These are phyloP conservation scores for Periparus ater DNA, from an alignment of 2,797 vertebrate species.

Conservation along the genomic window DNA sequence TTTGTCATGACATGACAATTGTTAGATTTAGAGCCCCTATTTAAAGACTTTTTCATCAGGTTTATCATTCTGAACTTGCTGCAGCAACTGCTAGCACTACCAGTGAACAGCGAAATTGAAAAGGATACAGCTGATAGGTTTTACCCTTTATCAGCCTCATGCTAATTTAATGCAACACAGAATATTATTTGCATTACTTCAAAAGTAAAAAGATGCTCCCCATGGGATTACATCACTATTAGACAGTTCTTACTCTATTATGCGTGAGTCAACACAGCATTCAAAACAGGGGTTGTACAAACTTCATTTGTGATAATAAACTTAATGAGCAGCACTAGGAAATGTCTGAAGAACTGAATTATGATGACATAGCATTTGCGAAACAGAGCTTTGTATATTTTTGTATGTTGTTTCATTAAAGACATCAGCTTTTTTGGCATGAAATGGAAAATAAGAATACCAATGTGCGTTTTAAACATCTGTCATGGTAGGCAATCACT, in stretches of 20 bases:
- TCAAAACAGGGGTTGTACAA: neutral
- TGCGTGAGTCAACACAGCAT: neutral
- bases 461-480: slow-evolving; percentile 33
- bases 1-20: neutral
- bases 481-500: neutral
- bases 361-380: slow-evolving; percentile 1
- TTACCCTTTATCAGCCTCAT: slow-evolving; percentile 31
- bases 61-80: slow-evolving; percentile 5
- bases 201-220: slow-evolving; percentile 12
- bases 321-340: slow-evolving; percentile 19
- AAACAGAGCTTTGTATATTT: neutral
- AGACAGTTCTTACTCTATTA: slow-evolving; percentile 32
- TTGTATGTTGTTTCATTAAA: slow-evolving; percentile 4
- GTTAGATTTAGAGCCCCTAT: neutral
- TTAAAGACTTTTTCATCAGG: neutral
- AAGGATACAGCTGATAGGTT: neutral
- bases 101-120: slow-evolving; percentile 7
- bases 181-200: slow-evolving; percentile 39
- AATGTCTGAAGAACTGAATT: slow-evolving; percentile 39
- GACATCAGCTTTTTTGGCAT: neutral
- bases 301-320: slow-evolving; percentile 51
- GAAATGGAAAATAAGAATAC: neutral
- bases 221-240: slow-evolving; percentile 4
- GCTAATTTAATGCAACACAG: slow-evolving; percentile 47
- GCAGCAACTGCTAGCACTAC: neutral